A percentile compares a stretch with the other conserved stretches of the same genome.
These are phyloP conservation scores for Chelon auratus DNA, from an alignment of 2,797 vertebrate species.

Conservation along the genomic window DNA sequence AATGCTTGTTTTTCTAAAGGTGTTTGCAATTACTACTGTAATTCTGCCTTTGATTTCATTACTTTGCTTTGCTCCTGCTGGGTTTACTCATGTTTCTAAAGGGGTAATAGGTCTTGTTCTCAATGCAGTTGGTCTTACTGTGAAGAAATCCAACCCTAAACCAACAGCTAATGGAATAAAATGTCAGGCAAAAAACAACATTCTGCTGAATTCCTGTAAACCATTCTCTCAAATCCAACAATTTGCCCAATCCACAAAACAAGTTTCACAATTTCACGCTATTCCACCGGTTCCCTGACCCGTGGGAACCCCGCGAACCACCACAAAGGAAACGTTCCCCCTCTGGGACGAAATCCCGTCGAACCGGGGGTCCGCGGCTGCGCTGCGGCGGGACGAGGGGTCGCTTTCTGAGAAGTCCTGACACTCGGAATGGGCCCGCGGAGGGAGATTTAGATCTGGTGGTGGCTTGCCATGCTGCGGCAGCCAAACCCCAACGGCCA, in stretches of 20 bases:
- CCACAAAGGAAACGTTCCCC: neutral
- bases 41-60: neutral
- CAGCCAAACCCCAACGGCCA: conserved; percentile 67
- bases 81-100: neutral
- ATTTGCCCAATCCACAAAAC: conserved; percentile 53
- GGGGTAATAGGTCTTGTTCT: conserved; percentile 8
- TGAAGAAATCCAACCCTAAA: conserved; percentile 18
- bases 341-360: conserved; percentile 15
- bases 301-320: conserved; percentile 21
- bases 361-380: neutral
- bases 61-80: neutral
- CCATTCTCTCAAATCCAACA: neutral
- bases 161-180: conserved; percentile 1
- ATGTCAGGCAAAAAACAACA: conserved; percentile 8
- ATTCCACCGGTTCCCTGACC: conserved; percentile 21
- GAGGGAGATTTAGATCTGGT: conserved; percentile 44
- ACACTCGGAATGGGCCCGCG: conserved; percentile 44
- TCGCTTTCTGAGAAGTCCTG: conserved; percentile 29
- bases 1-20: neutral
- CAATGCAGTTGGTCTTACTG: neutral
- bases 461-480: conserved; percentile 56
- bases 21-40: too few species aligned
- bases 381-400: neutral
- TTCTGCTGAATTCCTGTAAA: conserved; percentile 40
- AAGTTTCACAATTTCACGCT: conserved; percentile 33